phyloP scores from a whole-genome alignment of 2,888 invertebrate species.

The Tipula helvola region DNA sequence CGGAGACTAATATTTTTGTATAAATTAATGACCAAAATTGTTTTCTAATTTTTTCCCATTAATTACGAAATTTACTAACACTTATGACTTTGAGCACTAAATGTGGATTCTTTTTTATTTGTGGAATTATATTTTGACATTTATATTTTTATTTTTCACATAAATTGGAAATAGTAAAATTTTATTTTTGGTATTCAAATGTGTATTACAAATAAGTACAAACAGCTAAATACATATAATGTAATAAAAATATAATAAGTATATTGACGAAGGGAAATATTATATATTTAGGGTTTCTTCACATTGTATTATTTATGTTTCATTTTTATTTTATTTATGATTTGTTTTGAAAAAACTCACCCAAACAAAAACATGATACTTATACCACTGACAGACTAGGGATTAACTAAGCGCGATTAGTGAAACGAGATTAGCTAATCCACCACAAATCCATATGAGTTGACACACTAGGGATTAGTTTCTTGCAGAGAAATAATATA shows the following conservation, averaged over 20 bases:
- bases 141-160: not conserved
- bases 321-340: not conserved
- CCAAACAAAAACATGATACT: not conserved
- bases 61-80: not conserved
- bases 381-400: no score
- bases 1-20: not conserved
- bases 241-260: not conserved
- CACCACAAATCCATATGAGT: no score
- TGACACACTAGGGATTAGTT: no score
- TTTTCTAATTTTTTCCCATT: not conserved
- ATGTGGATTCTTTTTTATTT: not conserved
- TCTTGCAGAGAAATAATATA: no score
- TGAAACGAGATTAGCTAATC: no score
- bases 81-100: not conserved
- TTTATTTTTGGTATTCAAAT: conserved; percentile 4
- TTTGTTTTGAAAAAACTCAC: not conserved
- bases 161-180: not conserved
- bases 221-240: not conserved
- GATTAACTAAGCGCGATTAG: no score
- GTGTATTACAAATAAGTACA: not conserved
- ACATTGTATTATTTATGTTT: not conserved
- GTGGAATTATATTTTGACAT: not conserved
- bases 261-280: not conserved
- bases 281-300: not conserved
- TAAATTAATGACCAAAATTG: not conserved